Percentiles rank a stretch among this genome's conserved stretches.
Conservation (phyloP, 92 coral and sea anemone species). For the Diadumene lineata region DNA sequence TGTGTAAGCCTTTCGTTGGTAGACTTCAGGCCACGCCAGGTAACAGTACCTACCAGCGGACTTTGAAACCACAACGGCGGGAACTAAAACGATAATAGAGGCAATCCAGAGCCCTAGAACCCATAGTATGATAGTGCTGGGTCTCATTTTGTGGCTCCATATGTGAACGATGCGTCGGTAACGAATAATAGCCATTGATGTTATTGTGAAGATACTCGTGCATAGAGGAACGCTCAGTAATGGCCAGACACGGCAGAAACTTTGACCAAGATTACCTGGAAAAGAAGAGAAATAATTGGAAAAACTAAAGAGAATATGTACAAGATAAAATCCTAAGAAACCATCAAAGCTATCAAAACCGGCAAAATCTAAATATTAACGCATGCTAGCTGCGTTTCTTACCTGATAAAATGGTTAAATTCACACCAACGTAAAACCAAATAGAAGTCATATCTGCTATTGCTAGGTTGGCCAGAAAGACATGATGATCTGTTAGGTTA, state of each 20-base stretch:
- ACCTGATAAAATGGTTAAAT: conserved; percentile 23
- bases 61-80: conserved; percentile 23
- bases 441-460: conserved; percentile 31
- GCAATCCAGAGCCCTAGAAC: conserved; percentile 18
- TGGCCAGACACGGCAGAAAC: conserved; percentile 34
- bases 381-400: neutral
- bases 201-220: conserved; percentile 27
- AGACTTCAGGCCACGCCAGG: conserved; percentile 15
- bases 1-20: conserved; percentile 16
- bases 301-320: too few relatives aligned
- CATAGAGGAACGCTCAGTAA: conserved; percentile 31
- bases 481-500: conserved; percentile 16
- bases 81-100: conserved; percentile 18
- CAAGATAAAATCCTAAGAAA: too few relatives aligned
- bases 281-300: too few relatives aligned
- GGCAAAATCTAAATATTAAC: too few relatives aligned
- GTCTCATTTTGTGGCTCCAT: conserved; percentile 18
- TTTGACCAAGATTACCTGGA: conserved; percentile 5
- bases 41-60: conserved; percentile 12
- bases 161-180: conserved; percentile 22
- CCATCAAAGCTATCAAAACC: too few relatives aligned
- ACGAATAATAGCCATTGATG: conserved; percentile 33
- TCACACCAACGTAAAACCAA: conserved; percentile 40
- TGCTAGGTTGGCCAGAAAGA: conserved; percentile 31
- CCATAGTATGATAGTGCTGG: conserved; percentile 10